Percentiles rank a stretch among this genome's conserved stretches.
phyloP scores from a whole-genome alignment of 2,888 invertebrate species.

The Cheilosia scutellata region DNA sequence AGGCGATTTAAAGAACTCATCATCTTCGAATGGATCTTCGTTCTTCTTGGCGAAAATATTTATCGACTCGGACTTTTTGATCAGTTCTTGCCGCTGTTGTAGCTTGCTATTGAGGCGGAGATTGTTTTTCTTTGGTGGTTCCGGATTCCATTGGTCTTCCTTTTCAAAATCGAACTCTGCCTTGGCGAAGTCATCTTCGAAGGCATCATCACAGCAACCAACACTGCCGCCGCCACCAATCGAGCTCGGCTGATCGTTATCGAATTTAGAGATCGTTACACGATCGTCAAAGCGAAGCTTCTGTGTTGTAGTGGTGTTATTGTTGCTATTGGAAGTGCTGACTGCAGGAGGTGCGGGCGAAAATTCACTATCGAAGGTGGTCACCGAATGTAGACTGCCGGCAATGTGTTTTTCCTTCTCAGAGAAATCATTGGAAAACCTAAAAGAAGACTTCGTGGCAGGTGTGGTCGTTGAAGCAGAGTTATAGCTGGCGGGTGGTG shows the following conservation, averaged over 20 bases:
- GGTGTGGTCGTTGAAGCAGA: conserved; percentile 79
- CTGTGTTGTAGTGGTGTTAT: conserved; percentile 79
- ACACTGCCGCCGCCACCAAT: conserved; percentile 43
- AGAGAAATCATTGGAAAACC: conserved; percentile 88
- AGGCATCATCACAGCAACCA: conserved; percentile 78
- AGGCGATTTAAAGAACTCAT: conserved; percentile 90
- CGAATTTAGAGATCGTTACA: conserved; percentile 86
- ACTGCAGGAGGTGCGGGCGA: conserved; percentile 56
- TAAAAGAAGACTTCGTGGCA: conserved; percentile 83
- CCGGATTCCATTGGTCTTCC: conserved; percentile 82
- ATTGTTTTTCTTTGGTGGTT: conserved; percentile 80
- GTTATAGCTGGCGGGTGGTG: conserved; percentile 81
- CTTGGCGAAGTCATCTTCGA: conserved; percentile 86
- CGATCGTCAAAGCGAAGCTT: conserved; percentile 89
- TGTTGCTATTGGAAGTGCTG: conserved; percentile 65
- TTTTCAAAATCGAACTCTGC: conserved; percentile 84
- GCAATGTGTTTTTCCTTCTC: conserved; percentile 82
- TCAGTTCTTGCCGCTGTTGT: conserved; percentile 86
- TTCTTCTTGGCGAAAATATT: conserved; percentile 94
- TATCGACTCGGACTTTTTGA: conserved; percentile 94
- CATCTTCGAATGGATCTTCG: conserved; percentile 96
- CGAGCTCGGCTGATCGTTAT: conserved; percentile 78
- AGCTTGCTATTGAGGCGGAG: conserved; percentile 81
- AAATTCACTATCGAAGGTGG: conserved; percentile 73
- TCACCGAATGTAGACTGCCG: conserved; percentile 51